Conservation (phyloP, 2,797 vertebrate genomes). For the Halcyon leucocephala region DNA sequence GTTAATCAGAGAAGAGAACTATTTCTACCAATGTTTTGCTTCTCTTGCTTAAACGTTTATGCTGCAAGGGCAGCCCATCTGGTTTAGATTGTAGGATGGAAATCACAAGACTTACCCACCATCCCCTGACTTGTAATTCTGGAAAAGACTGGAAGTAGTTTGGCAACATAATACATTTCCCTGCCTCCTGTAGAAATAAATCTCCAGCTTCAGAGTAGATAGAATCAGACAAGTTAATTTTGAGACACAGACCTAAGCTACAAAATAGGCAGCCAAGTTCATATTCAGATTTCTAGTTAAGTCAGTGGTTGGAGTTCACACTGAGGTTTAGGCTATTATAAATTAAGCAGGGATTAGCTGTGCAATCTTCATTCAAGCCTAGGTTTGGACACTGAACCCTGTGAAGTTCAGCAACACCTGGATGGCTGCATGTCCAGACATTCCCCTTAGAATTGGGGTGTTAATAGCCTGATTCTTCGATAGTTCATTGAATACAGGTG, state of each 20-base stretch:
- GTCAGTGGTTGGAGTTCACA: neutral
- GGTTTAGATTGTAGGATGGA: slow-evolving; percentile 71
- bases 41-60: slow-evolving; percentile 41
- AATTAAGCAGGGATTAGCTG: neutral
- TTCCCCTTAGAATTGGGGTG: neutral
- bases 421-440: neutral
- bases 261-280: neutral
- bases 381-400: neutral
- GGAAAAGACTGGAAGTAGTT: slow-evolving; percentile 70
- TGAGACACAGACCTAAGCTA: neutral
- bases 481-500: neutral
- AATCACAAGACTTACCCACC: slow-evolving; percentile 72
- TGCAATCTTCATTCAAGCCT: neutral
- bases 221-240: slow-evolving; percentile 69
- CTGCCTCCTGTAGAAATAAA: slow-evolving; percentile 67
- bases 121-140: slow-evolving; percentile 67
- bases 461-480: neutral
- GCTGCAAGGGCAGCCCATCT: slow-evolving; percentile 64
- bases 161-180: slow-evolving; percentile 55
- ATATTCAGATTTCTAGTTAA: neutral
- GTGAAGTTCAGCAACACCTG: neutral
- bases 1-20: slow-evolving; percentile 59
- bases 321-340: neutral
- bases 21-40: slow-evolving; percentile 38
- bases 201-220: slow-evolving; percentile 46